phyloP scores from a whole-genome alignment of 1,140 invertebrate genomes.

The Probaryconus sp. region DNA sequence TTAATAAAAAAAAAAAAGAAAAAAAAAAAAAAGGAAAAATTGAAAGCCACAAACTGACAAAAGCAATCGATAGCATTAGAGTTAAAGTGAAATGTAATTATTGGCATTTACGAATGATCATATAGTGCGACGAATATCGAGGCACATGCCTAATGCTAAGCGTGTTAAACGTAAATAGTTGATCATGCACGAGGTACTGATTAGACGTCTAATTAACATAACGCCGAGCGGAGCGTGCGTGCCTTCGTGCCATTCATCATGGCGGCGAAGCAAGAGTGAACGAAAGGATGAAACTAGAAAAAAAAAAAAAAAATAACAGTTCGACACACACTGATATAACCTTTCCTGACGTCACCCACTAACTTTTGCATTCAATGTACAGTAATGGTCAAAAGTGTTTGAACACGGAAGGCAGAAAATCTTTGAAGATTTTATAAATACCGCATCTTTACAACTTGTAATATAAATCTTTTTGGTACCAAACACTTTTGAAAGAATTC shows the following conservation, averaged over 20 bases:
- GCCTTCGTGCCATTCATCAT: conserved; percentile 64
- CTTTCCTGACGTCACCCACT: conserved; percentile 38
- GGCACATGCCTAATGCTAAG: conserved; percentile 45
- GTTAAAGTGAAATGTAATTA: conserved; percentile 25
- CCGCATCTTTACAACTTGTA: no score
- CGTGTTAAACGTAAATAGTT: conserved; percentile 50
- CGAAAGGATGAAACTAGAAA: conserved; percentile 41
- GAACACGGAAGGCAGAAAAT: neutral
- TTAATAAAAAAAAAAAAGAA: conserved; percentile 8
- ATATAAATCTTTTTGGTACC: no score
- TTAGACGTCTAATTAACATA: conserved; percentile 69
- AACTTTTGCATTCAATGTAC: conserved; percentile 20
- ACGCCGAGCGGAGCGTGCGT: conserved; percentile 51
- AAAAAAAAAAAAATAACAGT: conserved; percentile 51
- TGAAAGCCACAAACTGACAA: conserved; percentile 5
- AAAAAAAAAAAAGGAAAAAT: no score
- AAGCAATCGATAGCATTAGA: neutral
- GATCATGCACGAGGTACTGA: conserved; percentile 63
- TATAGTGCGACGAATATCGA: conserved; percentile 32
- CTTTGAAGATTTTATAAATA: no score
- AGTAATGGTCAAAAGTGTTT: no score
- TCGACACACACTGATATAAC: conserved; percentile 40
- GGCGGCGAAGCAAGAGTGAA: conserved; percentile 23
- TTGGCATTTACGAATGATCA: conserved; percentile 33
- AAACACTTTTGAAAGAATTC: no score